A percentile compares a stretch with the other conserved stretches of the same genome.
Evolutionary conservation across 2,797 vertebrate genomes (phyloP).

Genomic region (Darevskia nairensis): DNA sequence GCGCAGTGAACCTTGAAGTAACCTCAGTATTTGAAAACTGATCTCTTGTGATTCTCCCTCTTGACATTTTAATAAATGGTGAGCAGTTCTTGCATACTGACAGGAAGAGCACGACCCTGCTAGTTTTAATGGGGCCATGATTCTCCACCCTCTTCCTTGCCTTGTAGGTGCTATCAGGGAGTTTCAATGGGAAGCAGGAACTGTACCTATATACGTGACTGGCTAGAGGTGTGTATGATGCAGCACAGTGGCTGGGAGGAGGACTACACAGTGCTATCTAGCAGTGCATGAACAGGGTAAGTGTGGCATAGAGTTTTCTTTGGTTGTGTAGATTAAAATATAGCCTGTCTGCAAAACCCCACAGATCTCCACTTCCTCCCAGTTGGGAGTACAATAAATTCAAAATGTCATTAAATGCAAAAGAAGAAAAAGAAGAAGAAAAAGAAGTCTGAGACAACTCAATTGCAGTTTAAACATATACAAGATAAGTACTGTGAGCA

Average conservation of each 20-base stretch:
- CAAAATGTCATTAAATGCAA: neutral
- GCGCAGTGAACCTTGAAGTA: neutral
- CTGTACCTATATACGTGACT: neutral
- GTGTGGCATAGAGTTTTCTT: neutral
- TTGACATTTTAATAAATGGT: constrained; percentile 21
- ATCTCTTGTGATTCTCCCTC: neutral
- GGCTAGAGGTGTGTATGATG: neutral
- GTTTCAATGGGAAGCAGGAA: neutral
- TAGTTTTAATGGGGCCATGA: neutral
- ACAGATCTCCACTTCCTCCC: neutral
- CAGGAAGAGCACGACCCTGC: neutral
- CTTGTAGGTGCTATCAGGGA: neutral
- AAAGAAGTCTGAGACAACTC: neutral
- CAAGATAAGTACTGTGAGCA: neutral
- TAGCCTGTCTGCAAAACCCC: neutral
- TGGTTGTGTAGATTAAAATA: neutral
- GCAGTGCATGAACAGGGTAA: no score
- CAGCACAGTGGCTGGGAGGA: neutral
- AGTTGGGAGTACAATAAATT: neutral
- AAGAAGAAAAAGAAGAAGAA: neutral
- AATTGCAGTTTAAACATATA: neutral
- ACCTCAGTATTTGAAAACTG: neutral
- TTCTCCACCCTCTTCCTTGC: neutral
- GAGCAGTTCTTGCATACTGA: neutral
- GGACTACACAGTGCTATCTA: neutral